Evolutionary conservation across 2,797 vertebrate species (phyloP).

Genomic region (Chiroxiphia lanceolata): DNA sequence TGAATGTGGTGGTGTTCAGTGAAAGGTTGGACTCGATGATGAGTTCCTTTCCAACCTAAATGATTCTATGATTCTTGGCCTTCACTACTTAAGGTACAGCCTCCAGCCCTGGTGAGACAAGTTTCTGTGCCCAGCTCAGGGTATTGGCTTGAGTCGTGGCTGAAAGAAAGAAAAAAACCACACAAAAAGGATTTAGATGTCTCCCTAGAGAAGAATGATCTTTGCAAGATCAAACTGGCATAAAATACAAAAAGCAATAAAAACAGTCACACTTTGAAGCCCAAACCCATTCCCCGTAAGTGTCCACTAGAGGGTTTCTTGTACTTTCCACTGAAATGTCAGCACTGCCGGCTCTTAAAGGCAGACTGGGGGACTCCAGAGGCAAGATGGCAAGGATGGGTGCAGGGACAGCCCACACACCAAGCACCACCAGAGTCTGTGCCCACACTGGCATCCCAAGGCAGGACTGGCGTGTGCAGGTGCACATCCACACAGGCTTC

Average conservation of each 20-base stretch:
- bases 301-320: conserved; percentile 70
- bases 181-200: neutral
- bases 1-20: neutral
- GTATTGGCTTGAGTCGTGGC: neutral
- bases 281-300: neutral
- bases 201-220: neutral
- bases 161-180: neutral
- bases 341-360: neutral
- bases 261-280: neutral
- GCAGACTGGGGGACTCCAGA: neutral
- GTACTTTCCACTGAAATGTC: neutral
- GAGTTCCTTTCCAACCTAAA: neutral
- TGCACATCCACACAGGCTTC: neutral
- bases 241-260: neutral
- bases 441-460: neutral
- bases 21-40: neutral
- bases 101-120: neutral
- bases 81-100: neutral
- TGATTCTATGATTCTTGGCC: neutral
- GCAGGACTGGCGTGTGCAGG: neutral
- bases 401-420: neutral
- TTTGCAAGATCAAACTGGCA: neutral
- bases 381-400: neutral
- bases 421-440: neutral
- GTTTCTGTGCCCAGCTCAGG: neutral